Percentiles rank a stretch among this genome's conserved stretches.
phyloP scores from a whole-genome alignment of 2,113 vertebrate species.

The Peromyscus polionotus region DNA sequence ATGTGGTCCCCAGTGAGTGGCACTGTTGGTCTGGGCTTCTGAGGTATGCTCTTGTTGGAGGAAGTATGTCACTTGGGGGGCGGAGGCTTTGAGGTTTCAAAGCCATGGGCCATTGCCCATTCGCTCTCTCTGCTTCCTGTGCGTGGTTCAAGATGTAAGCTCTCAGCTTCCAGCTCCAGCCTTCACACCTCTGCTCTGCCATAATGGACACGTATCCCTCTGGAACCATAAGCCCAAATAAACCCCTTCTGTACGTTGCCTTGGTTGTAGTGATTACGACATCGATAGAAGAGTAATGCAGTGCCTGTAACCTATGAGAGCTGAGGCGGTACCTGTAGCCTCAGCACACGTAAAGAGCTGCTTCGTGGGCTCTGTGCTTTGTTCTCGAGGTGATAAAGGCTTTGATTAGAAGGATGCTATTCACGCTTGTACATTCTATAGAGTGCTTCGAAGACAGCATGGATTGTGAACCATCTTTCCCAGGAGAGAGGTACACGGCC shows the following conservation, averaged over 20 bases:
- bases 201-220: neutral
- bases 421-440: neutral
- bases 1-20: neutral
- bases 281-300: neutral
- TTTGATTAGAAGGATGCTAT: neutral
- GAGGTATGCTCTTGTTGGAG: neutral
- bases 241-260: neutral
- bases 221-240: neutral
- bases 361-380: neutral
- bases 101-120: neutral
- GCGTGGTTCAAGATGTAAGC: neutral
- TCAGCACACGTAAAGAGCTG: neutral
- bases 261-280: neutral
- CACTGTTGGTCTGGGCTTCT: neutral
- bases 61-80: neutral
- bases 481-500: accelerated
- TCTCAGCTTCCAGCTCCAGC: neutral
- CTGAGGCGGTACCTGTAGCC: neutral
- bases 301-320: neutral
- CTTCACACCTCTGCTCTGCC: neutral
- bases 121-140: neutral
- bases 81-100: neutral
- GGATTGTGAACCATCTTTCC: neutral
- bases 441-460: neutral
- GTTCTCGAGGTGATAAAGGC: neutral